phyloP scores from a whole-genome alignment of 2,888 invertebrate species.

The Amphipoea lucens region DNA sequence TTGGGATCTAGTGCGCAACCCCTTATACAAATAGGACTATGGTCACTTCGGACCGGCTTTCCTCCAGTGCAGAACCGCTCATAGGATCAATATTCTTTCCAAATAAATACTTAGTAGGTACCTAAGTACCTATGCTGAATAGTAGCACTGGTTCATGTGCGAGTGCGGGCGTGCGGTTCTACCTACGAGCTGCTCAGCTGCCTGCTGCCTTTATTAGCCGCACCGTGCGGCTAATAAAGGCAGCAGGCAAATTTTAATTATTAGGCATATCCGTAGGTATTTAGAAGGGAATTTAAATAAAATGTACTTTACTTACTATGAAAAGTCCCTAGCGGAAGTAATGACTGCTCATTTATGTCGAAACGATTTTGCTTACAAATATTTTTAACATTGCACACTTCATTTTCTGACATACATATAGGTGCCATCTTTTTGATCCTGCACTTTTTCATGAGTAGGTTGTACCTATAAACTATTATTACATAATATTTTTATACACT shows the following conservation, averaged over 20 bases:
- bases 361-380: constrained; percentile 36
- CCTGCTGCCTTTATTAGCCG: too few relatives aligned
- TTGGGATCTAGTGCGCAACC: too few relatives aligned
- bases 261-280: background rate
- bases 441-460: constrained; percentile 30
- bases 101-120: background rate
- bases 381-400: constrained; percentile 44
- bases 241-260: background rate
- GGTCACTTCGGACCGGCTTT: too few relatives aligned
- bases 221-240: background rate
- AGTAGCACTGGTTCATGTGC: background rate
- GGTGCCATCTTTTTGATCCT: constrained; percentile 30
- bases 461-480: constrained; percentile 27
- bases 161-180: too few relatives aligned
- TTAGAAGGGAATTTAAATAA: background rate
- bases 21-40: too few relatives aligned
- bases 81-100: background rate
- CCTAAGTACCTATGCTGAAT: background rate
- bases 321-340: constrained; percentile 9
- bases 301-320: constrained; percentile 36
- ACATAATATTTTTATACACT: constrained; percentile 40
- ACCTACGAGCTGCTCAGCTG: too few relatives aligned
- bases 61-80: too few relatives aligned
- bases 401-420: constrained; percentile 36
- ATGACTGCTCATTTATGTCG: constrained; percentile 22